Evolutionary conservation across 2,113 vertebrate species (phyloP).

Genomic region (Sorex fumeus): DNA sequence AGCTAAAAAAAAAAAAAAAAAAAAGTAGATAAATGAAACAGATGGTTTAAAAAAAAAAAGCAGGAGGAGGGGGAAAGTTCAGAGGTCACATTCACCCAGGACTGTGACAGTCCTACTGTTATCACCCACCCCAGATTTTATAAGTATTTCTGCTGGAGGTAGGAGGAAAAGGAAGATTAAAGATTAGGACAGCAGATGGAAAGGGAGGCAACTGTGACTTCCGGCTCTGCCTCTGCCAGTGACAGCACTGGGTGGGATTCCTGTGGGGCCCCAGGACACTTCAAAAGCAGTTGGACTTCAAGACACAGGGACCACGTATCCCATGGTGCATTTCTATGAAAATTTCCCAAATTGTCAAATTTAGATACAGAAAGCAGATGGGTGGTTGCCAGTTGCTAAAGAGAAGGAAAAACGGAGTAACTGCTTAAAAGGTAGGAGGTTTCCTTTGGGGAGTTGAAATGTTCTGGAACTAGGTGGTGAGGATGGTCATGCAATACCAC

Average conservation of each 20-base stretch:
- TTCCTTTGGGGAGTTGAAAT: slow-evolving; percentile 17
- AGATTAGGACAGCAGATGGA: neutral
- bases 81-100: neutral
- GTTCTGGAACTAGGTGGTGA: neutral
- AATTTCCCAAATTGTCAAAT: neutral
- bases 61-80: no score
- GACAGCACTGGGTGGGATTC: neutral
- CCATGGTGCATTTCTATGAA: neutral
- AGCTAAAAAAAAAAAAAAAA: neutral
- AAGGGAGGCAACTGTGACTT: neutral
- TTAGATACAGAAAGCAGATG: neutral
- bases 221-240: neutral
- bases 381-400: neutral
- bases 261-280: neutral
- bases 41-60: neutral
- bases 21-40: neutral
- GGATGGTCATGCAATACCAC: neutral
- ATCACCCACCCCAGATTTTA: neutral
- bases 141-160: neutral
- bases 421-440: neutral
- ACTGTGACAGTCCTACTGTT: neutral
- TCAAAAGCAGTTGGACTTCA: neutral
- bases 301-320: slow-evolving; percentile 3
- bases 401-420: neutral
- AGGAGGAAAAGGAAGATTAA: neutral